Base-by-base conservation (phyloP, 1,140 invertebrate genomes). In the Elysia chlorotica region DNA sequence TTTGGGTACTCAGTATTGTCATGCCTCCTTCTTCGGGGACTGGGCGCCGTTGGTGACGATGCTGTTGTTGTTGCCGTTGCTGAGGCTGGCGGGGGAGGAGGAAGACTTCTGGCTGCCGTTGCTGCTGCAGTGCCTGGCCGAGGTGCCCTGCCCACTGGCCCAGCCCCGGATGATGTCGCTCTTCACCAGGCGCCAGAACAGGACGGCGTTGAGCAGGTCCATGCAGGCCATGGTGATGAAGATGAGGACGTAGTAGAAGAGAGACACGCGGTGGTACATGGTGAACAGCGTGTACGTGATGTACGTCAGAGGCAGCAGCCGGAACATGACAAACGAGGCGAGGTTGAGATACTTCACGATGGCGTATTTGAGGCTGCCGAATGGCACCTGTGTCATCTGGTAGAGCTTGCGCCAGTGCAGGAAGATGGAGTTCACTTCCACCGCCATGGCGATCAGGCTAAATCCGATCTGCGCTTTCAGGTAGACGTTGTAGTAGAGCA, bases 371-470 rank as follows among this genome's bases (percentile, higher is more conserved):
- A 36, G 65, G 62, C 77, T 70, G 30, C 79, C 68, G 71, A 75
- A 83, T 25, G 78, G 67, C 0, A 80, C 74, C 23, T 79, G 30
- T 2, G 73, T 25, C 80, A 86, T 81, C 72, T 85, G 83, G 17
- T 85, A 65, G 5, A 86, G 79, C 71, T 86, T 86, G 23, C 85
- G 66, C 36, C 78, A 80, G 70, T 86, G 85, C 3, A 86, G 79
- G 73, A 84, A 86, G 61, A 86, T 81, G 57, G 80, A 83, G 75
- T 85, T 86, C 41, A 86, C 77, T 73, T 86, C 85, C 5, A 81
- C 82, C 71, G 80, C 74, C 19, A 86, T 68, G 3, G 83, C 85
- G 14, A 85, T 57, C 17, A 81, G 62, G 71, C 81, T 86, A 75
- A 83, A 86, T 2, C 73, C 82, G 59, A 86, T 81, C 65, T 79